Evolutionary conservation across 2,113 vertebrate genomes (phyloP).

Genomic region (Hoplias malabaricus): DNA sequence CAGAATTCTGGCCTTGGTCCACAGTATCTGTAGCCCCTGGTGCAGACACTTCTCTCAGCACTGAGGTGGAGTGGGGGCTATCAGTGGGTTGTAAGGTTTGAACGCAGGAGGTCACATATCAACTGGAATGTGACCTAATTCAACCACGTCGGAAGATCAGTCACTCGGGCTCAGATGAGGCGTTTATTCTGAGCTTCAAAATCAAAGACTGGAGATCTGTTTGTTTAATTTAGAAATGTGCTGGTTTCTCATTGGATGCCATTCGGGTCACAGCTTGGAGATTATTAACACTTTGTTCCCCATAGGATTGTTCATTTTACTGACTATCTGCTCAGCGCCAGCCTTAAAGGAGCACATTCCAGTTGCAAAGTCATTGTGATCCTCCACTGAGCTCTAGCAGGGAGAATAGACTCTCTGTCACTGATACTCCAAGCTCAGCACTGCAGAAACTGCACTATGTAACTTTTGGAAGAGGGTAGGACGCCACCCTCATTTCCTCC

Average conservation of each 20-base stretch:
- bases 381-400: too few relatives aligned
- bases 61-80: not conserved
- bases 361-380: too few relatives aligned
- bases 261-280: not conserved
- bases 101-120: not conserved
- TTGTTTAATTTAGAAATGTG: not conserved
- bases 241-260: not conserved
- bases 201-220: not conserved
- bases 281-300: not conserved
- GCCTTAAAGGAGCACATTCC: too few relatives aligned
- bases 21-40: too few relatives aligned
- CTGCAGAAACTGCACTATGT: too few relatives aligned
- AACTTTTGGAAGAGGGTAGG: too few relatives aligned
- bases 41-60: not conserved
- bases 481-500: too few relatives aligned
- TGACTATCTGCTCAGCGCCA: too few relatives aligned
- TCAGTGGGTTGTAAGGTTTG: not conserved
- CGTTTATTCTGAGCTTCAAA: not conserved
- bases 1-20: too few relatives aligned
- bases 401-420: too few relatives aligned
- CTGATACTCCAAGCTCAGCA: too few relatives aligned
- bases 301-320: too few relatives aligned
- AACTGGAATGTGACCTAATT: not conserved
- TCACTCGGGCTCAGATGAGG: not conserved
- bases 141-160: not conserved